Evolutionary conservation across 2,888 invertebrate genomes (phyloP).

Genomic region (Alcis repandata): DNA sequence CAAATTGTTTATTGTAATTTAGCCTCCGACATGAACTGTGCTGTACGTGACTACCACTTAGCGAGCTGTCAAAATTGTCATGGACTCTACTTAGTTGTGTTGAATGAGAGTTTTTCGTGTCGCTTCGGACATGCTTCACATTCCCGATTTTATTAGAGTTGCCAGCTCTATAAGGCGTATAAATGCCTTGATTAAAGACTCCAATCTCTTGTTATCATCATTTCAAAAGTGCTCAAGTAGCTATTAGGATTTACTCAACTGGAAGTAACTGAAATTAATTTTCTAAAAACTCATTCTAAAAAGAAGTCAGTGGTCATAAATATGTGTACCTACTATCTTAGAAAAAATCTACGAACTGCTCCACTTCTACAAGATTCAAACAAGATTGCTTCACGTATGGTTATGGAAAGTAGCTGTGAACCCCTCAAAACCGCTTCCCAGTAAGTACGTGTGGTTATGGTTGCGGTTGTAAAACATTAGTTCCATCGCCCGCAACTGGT

Average conservation of each 20-base stretch:
- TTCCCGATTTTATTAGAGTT: background rate
- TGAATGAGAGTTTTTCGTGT: conserved; percentile 34
- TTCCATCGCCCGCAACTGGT: conserved; percentile 73
- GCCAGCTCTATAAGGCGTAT: background rate
- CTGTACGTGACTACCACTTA: conserved; percentile 73
- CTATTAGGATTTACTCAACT: no score
- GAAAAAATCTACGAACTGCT: background rate
- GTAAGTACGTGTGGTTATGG: conserved; percentile 60
- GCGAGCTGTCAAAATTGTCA: conserved; percentile 49
- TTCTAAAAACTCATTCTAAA: no score
- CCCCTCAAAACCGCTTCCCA: conserved; percentile 28
- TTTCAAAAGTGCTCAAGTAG: background rate
- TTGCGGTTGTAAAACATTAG: conserved; percentile 52
- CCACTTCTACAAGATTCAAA: background rate
- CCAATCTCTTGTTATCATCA: background rate
- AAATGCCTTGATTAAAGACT: background rate
- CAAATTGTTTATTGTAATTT: conserved; percentile 85
- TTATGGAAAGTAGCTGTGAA: conserved; percentile 27
- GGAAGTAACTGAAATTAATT: no score
- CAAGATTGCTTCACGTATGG: conserved; percentile 15
- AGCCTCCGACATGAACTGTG: conserved; percentile 73
- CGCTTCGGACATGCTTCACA: conserved; percentile 9
- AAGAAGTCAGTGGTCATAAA: background rate
- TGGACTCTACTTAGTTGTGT: conserved; percentile 45
- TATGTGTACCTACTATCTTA: background rate